Evolutionary conservation across 2,113 vertebrate species (phyloP), one percentile per base, ranked within the genome.

Genomic region (Equus quagga): DNA sequence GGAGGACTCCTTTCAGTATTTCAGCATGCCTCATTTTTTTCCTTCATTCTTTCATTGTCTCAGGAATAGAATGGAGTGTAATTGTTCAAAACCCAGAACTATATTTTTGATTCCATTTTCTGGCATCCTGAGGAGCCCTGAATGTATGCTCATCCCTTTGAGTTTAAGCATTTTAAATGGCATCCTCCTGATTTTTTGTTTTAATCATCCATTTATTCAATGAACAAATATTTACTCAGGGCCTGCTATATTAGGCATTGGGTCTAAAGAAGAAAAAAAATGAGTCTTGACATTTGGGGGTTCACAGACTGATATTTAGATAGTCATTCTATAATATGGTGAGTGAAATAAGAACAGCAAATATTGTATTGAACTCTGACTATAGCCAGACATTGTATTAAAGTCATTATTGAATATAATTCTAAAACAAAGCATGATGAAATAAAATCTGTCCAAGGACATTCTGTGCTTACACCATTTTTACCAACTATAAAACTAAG

Each of bases 331-430:
- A 19, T 19, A 65, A 26, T 91, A 2, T 75, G 5, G 3, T 92
- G 2, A 82, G 23, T 85, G 6, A 97, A 94, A 79, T 80, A 86
- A 72, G 1, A 92, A 44, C 86, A 94, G 36, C 3, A 89, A 78
- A 49, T 58, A 96, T 60, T 58, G 19, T 56, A 58, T 28, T 93
- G 24, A 83, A 80, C 2, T 82, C 28, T 95, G 51, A 62, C 24
- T 85, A 54, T 31, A 69, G 12, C 2, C 12, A 72, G 24, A 4
- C 23, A 86, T 60, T 81, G 13, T 41, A 24, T 60, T 93, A 90
- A 79, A 70, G 8, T 67, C 64, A 67, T 49, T 62, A 89, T 82
- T 92, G 84, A 58, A 92, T 84, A 26, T 69, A 86, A 49, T 76
- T 49, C 4, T 81, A 36, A 76, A 91, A 56, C 17, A 84, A 70